phyloP scores from a whole-genome alignment of 2,797 vertebrate genomes.

The Pipistrellus kuhlii region DNA sequence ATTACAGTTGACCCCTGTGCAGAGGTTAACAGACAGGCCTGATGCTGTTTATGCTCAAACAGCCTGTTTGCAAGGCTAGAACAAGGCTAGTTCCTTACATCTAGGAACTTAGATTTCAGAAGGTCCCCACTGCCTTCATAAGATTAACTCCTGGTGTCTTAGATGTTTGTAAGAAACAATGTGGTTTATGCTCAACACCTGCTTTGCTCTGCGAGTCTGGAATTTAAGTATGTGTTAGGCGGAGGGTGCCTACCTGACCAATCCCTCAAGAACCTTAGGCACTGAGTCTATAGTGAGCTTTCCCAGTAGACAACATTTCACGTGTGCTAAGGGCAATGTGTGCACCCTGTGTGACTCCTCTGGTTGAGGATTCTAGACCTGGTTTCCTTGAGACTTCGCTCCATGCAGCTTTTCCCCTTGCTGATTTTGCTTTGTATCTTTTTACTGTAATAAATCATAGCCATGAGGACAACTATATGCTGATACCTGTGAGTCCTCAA shows the following conservation, averaged over 20 bases:
- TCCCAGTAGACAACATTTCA: not conserved
- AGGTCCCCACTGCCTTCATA: not conserved
- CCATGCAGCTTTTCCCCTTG: not conserved
- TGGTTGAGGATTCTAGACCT: not conserved
- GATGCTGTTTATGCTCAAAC: not conserved
- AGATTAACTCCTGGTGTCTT: not conserved
- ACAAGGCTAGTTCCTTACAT: no score
- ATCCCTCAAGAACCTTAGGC: not conserved
- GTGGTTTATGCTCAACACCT: not conserved
- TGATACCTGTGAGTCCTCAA: not conserved
- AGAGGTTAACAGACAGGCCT: not conserved
- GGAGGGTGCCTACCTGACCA: not conserved
- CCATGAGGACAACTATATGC: not conserved
- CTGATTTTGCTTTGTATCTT: not conserved
- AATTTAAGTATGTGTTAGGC: not conserved
- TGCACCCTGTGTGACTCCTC: not conserved
- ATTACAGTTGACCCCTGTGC: no score
- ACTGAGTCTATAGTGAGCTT: not conserved
- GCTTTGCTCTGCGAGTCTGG: not conserved
- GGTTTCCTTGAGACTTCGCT: not conserved
- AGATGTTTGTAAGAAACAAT: not conserved
- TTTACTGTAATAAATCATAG: not conserved
- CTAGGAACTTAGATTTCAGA: not conserved
- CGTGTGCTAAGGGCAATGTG: rapidly evolving
- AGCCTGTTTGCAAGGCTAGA: not conserved